Conservation (phyloP, 2,113 vertebrate genomes). For the Brachionichthys hirsutus region DNA sequence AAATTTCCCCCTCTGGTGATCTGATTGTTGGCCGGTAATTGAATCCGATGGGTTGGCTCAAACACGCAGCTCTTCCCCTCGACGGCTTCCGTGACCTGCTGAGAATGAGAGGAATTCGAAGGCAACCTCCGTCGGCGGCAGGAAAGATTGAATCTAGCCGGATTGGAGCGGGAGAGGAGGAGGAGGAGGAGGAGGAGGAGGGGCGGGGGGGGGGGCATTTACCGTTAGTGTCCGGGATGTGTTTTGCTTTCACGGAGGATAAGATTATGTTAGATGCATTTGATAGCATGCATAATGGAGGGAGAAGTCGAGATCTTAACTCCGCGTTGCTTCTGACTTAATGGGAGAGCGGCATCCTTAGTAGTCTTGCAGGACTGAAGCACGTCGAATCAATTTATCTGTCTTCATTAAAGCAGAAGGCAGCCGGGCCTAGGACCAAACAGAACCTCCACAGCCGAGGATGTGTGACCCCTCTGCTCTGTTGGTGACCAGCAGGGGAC, state of each 20-base stretch:
- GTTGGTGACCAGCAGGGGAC: constrained; percentile 29
- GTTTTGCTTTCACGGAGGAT: constrained; percentile 16
- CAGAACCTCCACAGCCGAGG: constrained; percentile 33
- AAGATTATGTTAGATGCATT: constrained; percentile 27
- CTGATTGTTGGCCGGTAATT: constrained; percentile 67
- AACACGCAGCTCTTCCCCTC: constrained; percentile 25
- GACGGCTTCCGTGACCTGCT: constrained; percentile 47
- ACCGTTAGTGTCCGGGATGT: constrained; percentile 37
- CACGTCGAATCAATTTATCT: constrained; percentile 48
- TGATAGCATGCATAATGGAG: constrained; percentile 39
- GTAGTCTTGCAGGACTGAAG: constrained; percentile 34
- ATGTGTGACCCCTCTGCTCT: constrained; percentile 36
- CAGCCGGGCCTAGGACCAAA: constrained; percentile 18
- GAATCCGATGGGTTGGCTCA: constrained; percentile 68
- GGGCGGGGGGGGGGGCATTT: too few relatives aligned
- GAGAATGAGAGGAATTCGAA: constrained; percentile 32
- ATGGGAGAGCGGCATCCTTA: constrained; percentile 19
- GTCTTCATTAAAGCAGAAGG: constrained; percentile 39
- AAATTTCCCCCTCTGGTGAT: constrained; percentile 54
- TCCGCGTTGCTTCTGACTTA: constrained; percentile 7
- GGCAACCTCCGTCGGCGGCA: constrained; percentile 17
- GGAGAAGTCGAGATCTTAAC: constrained; percentile 28
- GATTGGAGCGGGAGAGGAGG: constrained; percentile 24
- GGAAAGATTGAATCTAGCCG: constrained; percentile 55
- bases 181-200: too few relatives aligned